Conservation (phyloP, 2,888 invertebrate species). For the Myathropa florea region DNA sequence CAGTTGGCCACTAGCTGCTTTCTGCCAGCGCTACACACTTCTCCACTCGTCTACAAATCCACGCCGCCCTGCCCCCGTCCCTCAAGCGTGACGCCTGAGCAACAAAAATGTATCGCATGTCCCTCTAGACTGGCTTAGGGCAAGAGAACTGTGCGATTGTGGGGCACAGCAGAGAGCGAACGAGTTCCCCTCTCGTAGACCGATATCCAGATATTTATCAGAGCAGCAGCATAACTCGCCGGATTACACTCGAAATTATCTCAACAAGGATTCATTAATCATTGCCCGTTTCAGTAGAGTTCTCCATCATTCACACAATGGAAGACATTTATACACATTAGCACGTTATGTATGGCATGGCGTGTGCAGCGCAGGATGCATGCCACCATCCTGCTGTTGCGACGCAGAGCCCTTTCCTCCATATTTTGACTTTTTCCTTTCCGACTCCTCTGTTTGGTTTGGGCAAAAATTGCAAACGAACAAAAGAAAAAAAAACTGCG, state of each 20-base stretch:
- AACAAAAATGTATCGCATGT: conserved; percentile 1
- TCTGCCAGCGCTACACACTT: not conserved
- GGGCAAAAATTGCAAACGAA: conserved; percentile 13
- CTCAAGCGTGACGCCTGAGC: not conserved
- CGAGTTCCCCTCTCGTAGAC: not conserved
- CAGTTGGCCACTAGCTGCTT: conserved; percentile 17
- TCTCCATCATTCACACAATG: conserved; percentile 70
- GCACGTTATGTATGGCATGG: conserved; percentile 64
- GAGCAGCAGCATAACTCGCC: conserved; percentile 71
- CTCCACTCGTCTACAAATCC: no score
- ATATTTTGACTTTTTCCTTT: not conserved
- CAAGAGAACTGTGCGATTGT: not conserved
- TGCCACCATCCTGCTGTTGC: no score
- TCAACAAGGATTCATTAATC: conserved; percentile 73
- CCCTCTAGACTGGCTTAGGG: not conserved
- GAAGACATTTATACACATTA: conserved; percentile 70
- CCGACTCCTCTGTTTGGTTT: conserved; percentile 8
- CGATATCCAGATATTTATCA: conserved; percentile 66
- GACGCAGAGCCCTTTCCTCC: not conserved
- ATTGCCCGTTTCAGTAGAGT: conserved; percentile 70
- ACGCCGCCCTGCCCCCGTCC: no score
- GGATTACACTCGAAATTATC: conserved; percentile 73
- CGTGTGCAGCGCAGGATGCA: conserved; percentile 6
- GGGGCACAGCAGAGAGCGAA: not conserved
- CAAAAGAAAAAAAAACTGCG: conserved; percentile 20